Base-by-base conservation (phyloP, 2,113 vertebrate genomes). In the Blennius ocellaris region DNA sequence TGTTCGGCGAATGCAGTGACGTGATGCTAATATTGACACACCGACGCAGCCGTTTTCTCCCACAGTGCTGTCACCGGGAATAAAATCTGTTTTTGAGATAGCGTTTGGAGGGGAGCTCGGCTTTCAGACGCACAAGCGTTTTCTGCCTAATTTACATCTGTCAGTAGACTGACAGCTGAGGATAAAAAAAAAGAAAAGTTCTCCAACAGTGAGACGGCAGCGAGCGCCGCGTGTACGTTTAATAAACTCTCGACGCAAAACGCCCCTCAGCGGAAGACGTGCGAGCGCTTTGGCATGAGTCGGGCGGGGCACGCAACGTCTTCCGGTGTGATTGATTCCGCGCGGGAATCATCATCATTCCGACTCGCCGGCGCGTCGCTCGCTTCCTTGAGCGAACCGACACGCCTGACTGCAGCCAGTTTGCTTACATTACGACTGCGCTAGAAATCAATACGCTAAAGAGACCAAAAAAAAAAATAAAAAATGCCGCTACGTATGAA, bases 291-390 rank as follows among this genome's bases (percentile, higher is more conserved):
- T 79, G 72, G 72, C 81, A 84, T 73, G 73, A 85, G 77, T 81
- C 60, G 16, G 72, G 54, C 11, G 11, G 69, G 79, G 73, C 51
- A 59, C 16, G 7, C 50, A 55, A 69, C 65, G 37, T 86, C 70
- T 76, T 81, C 69, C 47, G 8, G 21, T 49, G 57, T 83, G 75
- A 88, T 90, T 84, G 76, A 87, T 89, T 82, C 84, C 70, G 67
- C 72, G 69, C 73, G 9, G 3, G 74, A 73, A 84, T 59, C 73
- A 76, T 90, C 81, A 81, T 80, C 49, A 87, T 87, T 87, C 80
- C 69, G 55, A n/a, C 5, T 53, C 41, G 53, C 83, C 79, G 50
- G 71, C 47, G 30, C 21, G 21, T 76, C 54, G 81, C 63, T 36
- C 44, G 1, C 43, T 69, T 59, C 70, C 62, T 17, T 3, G 5